These are phyloP conservation scores for Octonoba sinensis DNA, from an alignment of 2,888 invertebrate species.

Conservation along the genomic window DNA sequence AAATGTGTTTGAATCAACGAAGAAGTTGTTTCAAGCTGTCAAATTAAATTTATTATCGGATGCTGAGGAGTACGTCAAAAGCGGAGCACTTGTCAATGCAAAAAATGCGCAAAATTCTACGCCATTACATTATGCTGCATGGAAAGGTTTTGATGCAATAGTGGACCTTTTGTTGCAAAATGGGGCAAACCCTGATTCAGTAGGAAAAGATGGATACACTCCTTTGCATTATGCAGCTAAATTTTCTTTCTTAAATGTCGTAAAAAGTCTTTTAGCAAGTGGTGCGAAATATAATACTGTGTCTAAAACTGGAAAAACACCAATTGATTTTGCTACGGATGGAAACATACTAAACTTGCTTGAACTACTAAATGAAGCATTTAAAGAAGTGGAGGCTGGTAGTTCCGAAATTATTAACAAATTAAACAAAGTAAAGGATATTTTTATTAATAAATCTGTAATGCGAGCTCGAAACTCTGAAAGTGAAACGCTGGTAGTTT, in stretches of 20 bases:
- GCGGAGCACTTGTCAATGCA: slow-evolving; percentile 37
- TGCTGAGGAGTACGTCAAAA: background rate
- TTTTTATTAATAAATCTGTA: background rate
- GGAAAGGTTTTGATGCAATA: slow-evolving; percentile 26
- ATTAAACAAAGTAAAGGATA: background rate
- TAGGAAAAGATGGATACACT: slow-evolving; percentile 18
- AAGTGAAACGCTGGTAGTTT: slow-evolving; percentile 4
- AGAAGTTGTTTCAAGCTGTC: slow-evolving; percentile 32
- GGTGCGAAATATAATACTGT: slow-evolving; percentile 22
- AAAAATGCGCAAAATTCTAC: background rate
- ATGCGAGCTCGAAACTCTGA: slow-evolving; percentile 7
- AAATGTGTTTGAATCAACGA: slow-evolving; percentile 6
- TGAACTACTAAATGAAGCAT: slow-evolving; percentile 14
- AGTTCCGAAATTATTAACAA: background rate
- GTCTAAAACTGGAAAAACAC: background rate
- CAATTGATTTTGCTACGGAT: slow-evolving; percentile 9
- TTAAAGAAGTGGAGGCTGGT: slow-evolving; percentile 19
- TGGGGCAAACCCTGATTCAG: slow-evolving; percentile 24
- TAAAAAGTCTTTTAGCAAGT: slow-evolving; percentile 8
- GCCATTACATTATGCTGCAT: slow-evolving; percentile 38
- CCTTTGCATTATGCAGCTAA: slow-evolving; percentile 48
- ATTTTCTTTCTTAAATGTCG: background rate
- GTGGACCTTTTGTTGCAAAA: slow-evolving; percentile 23
- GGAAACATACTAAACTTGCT: slow-evolving; percentile 3
- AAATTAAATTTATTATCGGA: slow-evolving; percentile 6